Conservation (phyloP, 2,113 vertebrate genomes). For the Vireo altiloquus region DNA sequence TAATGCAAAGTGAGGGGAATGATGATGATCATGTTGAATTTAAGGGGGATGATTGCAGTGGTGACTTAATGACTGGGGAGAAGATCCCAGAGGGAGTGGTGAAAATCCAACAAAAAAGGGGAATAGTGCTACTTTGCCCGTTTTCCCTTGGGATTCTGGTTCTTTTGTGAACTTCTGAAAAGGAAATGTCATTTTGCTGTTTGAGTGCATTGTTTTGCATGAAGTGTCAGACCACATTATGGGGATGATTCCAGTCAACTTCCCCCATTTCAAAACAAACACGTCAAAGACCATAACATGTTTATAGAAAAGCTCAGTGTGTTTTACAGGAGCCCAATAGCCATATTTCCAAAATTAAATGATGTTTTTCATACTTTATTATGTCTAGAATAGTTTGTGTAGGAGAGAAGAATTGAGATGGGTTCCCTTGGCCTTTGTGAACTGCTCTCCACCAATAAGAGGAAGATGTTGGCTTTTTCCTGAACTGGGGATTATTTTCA, state of each 20-base stretch:
- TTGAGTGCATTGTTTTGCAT: neutral
- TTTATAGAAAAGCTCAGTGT: neutral
- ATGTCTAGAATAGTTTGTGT: neutral
- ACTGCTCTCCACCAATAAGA: neutral
- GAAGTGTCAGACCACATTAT: neutral
- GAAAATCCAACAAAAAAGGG: neutral
- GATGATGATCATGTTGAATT: neutral
- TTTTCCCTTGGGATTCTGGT: neutral
- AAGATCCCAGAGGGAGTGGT: neutral
- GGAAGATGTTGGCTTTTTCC: neutral
- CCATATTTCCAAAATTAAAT: neutral
- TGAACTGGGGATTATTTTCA: neutral
- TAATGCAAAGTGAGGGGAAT: neutral
- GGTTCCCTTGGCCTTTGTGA: neutral
- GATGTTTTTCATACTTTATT: neutral
- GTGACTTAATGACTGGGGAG: neutral
- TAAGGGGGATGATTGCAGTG: neutral
- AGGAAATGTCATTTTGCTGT: slow-evolving; percentile 18
- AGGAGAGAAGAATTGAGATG: neutral
- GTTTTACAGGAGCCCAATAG: neutral
- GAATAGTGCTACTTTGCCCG: neutral
- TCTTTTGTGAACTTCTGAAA: slow-evolving; percentile 1
- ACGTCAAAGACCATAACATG: fast-evolving
- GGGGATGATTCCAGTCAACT: neutral
- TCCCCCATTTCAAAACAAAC: neutral